Evolutionary conservation across 2,113 vertebrate genomes (phyloP).

Genomic region (Percina caprodes): DNA sequence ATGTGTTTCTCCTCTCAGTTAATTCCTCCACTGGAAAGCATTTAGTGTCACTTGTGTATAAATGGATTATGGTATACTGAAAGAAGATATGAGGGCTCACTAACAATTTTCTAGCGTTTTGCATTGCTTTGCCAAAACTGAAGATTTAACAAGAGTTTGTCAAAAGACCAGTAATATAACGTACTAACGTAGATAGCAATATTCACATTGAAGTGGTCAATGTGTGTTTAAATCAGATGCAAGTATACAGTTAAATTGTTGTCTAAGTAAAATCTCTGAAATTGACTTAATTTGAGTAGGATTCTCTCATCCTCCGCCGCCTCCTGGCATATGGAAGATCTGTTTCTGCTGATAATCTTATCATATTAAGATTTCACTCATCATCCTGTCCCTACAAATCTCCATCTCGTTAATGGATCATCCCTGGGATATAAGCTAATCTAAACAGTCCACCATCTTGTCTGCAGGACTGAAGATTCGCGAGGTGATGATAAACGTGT

Average conservation of each 20-base stretch:
- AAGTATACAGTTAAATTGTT: slow-evolving; percentile 6
- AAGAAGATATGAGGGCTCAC: slow-evolving; percentile 14
- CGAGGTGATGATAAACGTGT: slow-evolving; percentile 96
- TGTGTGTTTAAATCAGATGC: background rate
- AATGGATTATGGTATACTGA: slow-evolving; percentile 35
- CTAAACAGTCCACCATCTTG: slow-evolving; percentile 15
- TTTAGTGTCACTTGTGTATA: slow-evolving; percentile 47
- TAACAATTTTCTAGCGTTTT: slow-evolving; percentile 14
- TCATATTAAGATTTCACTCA: slow-evolving; percentile 62
- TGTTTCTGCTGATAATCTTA: slow-evolving; percentile 69
- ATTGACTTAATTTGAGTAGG: slow-evolving; percentile 8
- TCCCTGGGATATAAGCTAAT: slow-evolving; percentile 35
- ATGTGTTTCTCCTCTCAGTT: slow-evolving; percentile 41
- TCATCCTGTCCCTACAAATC: slow-evolving; percentile 38
- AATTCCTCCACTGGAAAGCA: slow-evolving; percentile 32
- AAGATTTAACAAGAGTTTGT: slow-evolving; percentile 10
- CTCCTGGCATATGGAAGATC: slow-evolving; percentile 49
- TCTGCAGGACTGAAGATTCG: slow-evolving; percentile 91
- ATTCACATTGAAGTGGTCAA: background rate
- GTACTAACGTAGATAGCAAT: background rate
- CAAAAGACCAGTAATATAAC: slow-evolving; percentile 9
- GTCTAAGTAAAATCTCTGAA: slow-evolving; percentile 29
- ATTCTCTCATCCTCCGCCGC: slow-evolving; percentile 19
- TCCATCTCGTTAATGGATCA: slow-evolving; percentile 44
- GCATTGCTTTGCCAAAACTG: slow-evolving; percentile 1